Evolutionary conservation across 2,113 vertebrate genomes (phyloP), one percentile per base, ranked within the genome.

Genomic region (Argyrosomus japonicus): DNA sequence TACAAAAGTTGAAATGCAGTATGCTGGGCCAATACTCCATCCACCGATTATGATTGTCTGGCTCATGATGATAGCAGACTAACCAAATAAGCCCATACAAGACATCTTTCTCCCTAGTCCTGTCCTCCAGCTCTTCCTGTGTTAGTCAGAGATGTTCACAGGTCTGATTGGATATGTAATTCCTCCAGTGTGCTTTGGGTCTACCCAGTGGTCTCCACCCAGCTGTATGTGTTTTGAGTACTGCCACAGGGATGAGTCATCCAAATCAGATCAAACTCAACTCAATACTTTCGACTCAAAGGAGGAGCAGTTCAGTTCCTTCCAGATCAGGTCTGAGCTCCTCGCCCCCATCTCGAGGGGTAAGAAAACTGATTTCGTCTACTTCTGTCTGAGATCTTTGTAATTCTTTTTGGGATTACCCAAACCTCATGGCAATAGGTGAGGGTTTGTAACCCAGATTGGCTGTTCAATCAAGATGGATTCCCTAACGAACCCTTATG

Each of bases 21-120:
- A 58, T 62, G 50, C 45, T 17, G 58, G 21, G 40, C 23, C 36
- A 69, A 76, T 70, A 18, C 64, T 40, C 32, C 25, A 61, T 67
- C 48, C 21, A 48, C 21, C 21, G 21, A 40, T 62, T 51, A 40
- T 40, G 8, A 40, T 40, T 40, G 36, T 51, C 5, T 4, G 13
- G 13, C 25, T 70, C 14, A 69, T 29, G 0, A 63, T 60, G 21
- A 40, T 63, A 56, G 13, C 17, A 21, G 21, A 4, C 19, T 68
- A 17, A 57, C 10, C 7, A 50, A 32, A 23, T 15, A 56, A 27
- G 47, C 18, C 6, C 2, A 10, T 43, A 8, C 8, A 40, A 40
- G 36, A 18, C 0, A 1, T 8, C 15, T 23, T 40, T 47, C n/a
- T 79, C 29, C 8, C 6, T 15, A 3, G 13, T 3, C 13, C 27